Evolutionary conservation across 2,113 vertebrate genomes (phyloP).

Genomic region (Pycnonotus jocosus): DNA sequence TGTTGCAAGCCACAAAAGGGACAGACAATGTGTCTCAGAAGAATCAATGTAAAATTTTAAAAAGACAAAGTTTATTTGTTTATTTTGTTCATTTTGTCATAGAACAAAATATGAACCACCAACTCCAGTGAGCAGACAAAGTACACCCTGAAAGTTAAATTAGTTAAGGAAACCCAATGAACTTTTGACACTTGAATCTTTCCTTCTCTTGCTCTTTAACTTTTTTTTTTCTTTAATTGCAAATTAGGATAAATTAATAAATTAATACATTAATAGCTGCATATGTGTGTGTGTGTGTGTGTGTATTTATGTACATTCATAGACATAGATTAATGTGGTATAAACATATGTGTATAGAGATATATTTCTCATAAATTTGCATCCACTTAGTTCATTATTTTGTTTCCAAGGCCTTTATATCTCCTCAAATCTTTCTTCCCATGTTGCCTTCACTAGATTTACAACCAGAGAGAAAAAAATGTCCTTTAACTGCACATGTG

Average conservation of each 20-base stretch:
- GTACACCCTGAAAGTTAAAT: background rate
- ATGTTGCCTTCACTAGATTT: background rate
- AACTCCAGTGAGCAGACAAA: background rate
- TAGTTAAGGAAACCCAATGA: background rate
- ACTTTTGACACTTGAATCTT: background rate
- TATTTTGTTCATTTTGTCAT: background rate
- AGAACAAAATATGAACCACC: background rate
- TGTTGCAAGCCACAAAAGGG: background rate
- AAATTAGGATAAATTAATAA: background rate
- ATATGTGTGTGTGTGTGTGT: fast-evolving
- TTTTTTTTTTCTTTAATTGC: fast-evolving
- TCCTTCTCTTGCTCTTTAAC: background rate
- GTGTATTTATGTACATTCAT: background rate
- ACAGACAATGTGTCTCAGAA: background rate
- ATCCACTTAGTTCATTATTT: background rate
- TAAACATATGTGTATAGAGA: background rate
- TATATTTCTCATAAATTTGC: background rate
- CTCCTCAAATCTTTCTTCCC: background rate
- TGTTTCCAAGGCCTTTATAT: background rate
- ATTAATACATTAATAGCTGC: background rate
- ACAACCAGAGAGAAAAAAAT: background rate
- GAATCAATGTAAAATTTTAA: background rate
- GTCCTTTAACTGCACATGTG: background rate
- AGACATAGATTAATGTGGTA: background rate
- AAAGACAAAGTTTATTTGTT: background rate